Evolutionary conservation across 2,888 invertebrate genomes (phyloP), one percentile per base, ranked within the genome.

Genomic region (Ceraclea dissimilis): DNA sequence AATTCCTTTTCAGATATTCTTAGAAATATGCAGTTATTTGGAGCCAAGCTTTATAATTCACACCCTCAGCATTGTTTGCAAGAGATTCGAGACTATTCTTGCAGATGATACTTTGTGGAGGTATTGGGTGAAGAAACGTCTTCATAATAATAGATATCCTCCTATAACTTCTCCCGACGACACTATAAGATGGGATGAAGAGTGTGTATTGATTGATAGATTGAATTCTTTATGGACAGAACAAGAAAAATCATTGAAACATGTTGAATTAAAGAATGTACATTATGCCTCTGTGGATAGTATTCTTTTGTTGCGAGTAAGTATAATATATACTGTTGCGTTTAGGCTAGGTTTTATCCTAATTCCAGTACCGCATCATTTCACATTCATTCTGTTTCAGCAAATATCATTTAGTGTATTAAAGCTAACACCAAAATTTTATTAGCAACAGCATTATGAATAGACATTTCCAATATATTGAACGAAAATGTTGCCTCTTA

Each of bases 261-360:
- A 79, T 64, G 67, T 80, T 58, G 71, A 74, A 46, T 70, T 79
- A 10, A 73, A 73, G 61, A 76, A 79, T 68, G 73, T 76, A 5
- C 81, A 82, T 65, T 78, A 75, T 68, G 79, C 80, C 52, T 77
- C 79, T n/a, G 78, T 82, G 31, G 82, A 82, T 68, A 74, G 79
- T 56, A 72, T 82, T 43, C 67, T 80, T 16, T 70, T 82, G 63
- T 72, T 80, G 54, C 76, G 80, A 69, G 82, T 80, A 67, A 70
- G 78, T 73, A 61, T 4, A 10, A 31, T 11, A n/a, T n/a, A n/a
- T n/a, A n/a, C n/a, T n/a, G n/a, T n/a, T n/a, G n/a, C n/a, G n/a
- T n/a, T n/a, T n/a, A n/a, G n/a, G n/a, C n/a, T 8, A 5, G 16
- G 18, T 43, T 10, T 17, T n/a, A 43, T 8, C 49, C 54, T 56